These are phyloP conservation scores for Cygnus olor DNA, from an alignment of 2,797 vertebrate genomes.

Conservation along the genomic window DNA sequence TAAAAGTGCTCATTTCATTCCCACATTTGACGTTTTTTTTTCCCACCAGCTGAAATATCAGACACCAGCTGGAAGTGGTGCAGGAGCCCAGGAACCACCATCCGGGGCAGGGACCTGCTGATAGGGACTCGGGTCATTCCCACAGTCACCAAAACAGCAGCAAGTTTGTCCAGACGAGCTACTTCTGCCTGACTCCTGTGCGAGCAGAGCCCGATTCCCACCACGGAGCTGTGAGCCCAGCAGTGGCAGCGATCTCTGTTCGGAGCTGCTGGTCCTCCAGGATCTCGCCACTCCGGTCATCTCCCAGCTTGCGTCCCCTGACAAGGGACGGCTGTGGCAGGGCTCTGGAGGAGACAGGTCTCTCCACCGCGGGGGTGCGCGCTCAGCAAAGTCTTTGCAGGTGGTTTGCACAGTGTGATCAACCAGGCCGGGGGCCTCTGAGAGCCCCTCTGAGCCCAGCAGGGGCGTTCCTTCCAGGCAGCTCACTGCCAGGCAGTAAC, in stretches of 20 bases:
- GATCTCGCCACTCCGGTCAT: rapidly evolving
- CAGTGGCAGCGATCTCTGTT: rapidly evolving
- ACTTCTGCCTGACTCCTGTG: rapidly evolving
- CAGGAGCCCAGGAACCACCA: neutral
- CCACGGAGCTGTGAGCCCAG: neutral
- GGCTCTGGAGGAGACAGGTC: rapidly evolving
- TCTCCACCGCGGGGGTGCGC: neutral
- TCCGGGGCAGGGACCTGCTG: neutral
- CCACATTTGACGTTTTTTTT: neutral
- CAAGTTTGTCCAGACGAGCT: neutral
- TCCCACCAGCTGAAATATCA: rapidly evolving
- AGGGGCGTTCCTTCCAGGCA: neutral
- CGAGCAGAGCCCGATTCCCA: neutral
- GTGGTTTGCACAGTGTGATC: neutral
- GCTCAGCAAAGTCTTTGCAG: neutral
- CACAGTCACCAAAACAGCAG: neutral
- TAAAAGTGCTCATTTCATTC: neutral
- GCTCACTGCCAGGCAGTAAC: neutral
- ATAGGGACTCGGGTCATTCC: neutral
- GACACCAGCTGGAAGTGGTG: neutral
- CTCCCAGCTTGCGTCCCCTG: neutral
- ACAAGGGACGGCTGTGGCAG: neutral
- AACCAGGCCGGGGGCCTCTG: neutral
- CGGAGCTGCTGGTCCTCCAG: neutral
- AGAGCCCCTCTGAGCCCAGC: neutral